Percentiles rank a stretch among this genome's conserved stretches.
Conservation (phyloP, 2,797 vertebrate genomes). For the Channallabes apus region DNA sequence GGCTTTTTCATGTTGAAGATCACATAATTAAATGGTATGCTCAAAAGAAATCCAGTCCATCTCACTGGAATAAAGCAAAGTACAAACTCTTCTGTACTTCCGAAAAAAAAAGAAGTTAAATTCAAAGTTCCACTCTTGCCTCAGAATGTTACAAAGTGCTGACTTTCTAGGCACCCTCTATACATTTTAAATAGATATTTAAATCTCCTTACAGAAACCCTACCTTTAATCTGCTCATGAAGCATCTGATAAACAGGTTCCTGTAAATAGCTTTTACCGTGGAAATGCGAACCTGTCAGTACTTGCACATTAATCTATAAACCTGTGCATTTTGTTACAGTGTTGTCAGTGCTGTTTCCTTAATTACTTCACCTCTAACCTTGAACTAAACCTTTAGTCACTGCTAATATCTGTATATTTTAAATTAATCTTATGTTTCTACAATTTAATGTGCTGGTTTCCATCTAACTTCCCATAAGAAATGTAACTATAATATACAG, state of each 20-base stretch:
- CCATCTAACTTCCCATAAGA: too few relatives aligned
- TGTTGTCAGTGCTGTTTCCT: too few relatives aligned
- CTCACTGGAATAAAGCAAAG: neutral
- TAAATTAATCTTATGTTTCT: too few relatives aligned
- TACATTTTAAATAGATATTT: neutral
- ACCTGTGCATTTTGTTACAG: neutral
- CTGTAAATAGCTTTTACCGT: neutral
- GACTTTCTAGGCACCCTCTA: neutral
- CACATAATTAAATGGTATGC: neutral
- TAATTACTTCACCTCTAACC: neutral
- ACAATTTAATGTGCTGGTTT: too few relatives aligned
- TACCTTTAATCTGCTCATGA: neutral
- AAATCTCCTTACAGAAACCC: neutral
- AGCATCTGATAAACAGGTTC: neutral
- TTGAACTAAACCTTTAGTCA: neutral
- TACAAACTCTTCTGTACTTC: neutral
- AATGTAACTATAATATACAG: too few relatives aligned
- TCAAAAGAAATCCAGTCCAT: neutral
- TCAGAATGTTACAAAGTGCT: neutral
- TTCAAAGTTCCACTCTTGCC: neutral
- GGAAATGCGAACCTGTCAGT: too few relatives aligned
- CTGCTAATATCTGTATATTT: too few relatives aligned
- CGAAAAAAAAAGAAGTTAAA: neutral
- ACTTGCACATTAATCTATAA: neutral
- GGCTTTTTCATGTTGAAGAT: neutral